Base-by-base conservation (phyloP, 1,140 invertebrate genomes). In the Heterodera schachtii region DNA sequence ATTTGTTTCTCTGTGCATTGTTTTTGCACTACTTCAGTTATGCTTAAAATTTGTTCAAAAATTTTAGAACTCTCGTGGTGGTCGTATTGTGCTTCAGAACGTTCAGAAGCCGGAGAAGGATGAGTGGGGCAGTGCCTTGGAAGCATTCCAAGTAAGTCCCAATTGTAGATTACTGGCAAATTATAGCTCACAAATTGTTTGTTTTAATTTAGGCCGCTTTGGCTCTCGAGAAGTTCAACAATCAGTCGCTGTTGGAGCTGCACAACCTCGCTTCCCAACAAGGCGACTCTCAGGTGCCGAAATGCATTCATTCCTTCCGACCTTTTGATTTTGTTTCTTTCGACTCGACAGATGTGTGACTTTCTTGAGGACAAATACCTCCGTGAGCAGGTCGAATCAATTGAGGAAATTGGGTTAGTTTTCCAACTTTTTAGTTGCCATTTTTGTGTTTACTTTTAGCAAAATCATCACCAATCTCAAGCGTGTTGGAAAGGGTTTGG, bases 21-120 rank as follows among this genome's bases (percentile, higher is more conserved):
- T 46, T 46, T 44, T 95, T 95, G 88, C 9, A n/a, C n/a, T 41
- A 43, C 43, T 41, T 69, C 3, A 6, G 31, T 31, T 31, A 31
- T 31, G 31, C 1, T 31, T 31, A 31, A 31, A 31, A 31, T 31
- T 31, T 31, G 31, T 31, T 31, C 31, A 31, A 31, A 31, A 31
- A 31, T 41, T 78, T 64, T 93, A 94, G 90, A 95, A 95, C 89
- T 93, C 93, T 86, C 91, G 95, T 52, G 95, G 95, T 11, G 95
- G 95, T 2, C 90, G 91, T 13, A 92, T 95, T 81, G 90, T 93
- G 41, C 87, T 92, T 16, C 90, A 92, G 71, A 75, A 86, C 67
- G 66, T 84, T 57, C 83, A 84, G 66, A 92, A 92, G 71, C 94
- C 94, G 4, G 90, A 91, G 11, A 90, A 91, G 71, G 91, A 92